phyloP scores from a whole-genome alignment of 37 sponge, comb jelly and placozoan species.

The Ephydatia muelleri region DNA sequence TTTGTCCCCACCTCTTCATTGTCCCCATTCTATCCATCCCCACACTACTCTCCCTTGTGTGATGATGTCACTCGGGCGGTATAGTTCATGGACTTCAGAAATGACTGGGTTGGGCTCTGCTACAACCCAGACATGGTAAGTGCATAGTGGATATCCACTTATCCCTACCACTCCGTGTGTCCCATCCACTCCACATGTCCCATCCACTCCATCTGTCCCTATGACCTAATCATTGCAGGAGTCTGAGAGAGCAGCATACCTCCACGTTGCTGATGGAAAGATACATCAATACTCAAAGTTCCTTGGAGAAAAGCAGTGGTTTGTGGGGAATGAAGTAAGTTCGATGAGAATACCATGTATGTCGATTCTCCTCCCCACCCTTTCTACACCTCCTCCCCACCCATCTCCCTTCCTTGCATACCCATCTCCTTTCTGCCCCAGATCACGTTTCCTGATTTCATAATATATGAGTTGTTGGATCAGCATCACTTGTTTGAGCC shows the following conservation, averaged over 20 bases:
- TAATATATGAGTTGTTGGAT: background rate
- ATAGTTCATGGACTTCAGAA: conserved; percentile 60
- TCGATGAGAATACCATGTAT: background rate
- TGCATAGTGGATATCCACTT: background rate
- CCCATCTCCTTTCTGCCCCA: background rate
- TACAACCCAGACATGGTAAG: conserved; percentile 55
- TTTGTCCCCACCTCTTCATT: background rate
- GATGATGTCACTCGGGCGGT: background rate
- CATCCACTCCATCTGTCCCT: background rate
- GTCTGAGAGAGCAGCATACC: conserved; percentile 22
- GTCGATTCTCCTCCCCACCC: background rate
- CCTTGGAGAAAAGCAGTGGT: conserved; percentile 40
- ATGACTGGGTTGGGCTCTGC: conserved; percentile 56
- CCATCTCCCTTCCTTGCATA: background rate
- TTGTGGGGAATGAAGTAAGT: conserved; percentile 48
- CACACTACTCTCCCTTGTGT: background rate
- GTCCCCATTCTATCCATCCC: background rate
- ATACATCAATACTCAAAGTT: conserved; percentile 32
- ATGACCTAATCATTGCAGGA: conserved; percentile 2
- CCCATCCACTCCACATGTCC: conserved; percentile 8
- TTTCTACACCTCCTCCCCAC: background rate
- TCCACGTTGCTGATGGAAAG: conserved; percentile 7
- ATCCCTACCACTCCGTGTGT: too few relatives aligned
- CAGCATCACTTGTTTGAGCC: background rate
- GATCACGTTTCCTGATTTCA: background rate